phyloP scores from a whole-genome alignment of 2,888 invertebrate species.

The Epistrophella euchroma region DNA sequence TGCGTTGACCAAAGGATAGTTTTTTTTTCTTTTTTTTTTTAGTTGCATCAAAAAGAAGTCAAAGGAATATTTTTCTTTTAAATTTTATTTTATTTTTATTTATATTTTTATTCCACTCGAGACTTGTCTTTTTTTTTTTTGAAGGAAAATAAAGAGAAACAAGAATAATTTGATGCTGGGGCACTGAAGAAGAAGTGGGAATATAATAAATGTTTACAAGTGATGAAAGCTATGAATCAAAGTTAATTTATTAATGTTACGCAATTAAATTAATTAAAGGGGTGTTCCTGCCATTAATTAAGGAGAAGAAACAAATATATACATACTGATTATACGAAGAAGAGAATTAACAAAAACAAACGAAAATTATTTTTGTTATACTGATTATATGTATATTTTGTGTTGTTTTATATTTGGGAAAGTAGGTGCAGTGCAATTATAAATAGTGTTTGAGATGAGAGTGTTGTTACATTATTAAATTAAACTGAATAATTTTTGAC shows the following conservation, averaged over 20 bases:
- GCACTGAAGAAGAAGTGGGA: conserved; percentile 36
- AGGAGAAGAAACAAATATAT: neutral
- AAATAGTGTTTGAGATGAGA: too few relatives aligned
- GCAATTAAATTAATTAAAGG: conserved; percentile 49
- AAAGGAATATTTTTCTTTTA: conserved; percentile 30
- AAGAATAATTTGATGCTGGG: conserved; percentile 54
- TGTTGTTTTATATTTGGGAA: too few relatives aligned
- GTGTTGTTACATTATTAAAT: too few relatives aligned
- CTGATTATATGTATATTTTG: too few relatives aligned
- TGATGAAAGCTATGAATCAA: conserved; percentile 52
- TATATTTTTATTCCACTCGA: conserved; percentile 17
- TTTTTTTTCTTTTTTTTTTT: conserved; percentile 38
- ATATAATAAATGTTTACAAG: conserved; percentile 57
- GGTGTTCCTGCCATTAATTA: conserved; percentile 28
- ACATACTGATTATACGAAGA: too few relatives aligned
- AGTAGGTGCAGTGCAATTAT: too few relatives aligned
- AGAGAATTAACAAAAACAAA: too few relatives aligned
- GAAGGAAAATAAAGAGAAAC: conserved; percentile 3
- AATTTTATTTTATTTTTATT: conserved; percentile 16
- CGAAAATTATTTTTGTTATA: too few relatives aligned
- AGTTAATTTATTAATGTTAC: conserved; percentile 50
- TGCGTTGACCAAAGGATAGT: conserved; percentile 49
- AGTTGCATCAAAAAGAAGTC: conserved; percentile 43
- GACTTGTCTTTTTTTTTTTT: conserved; percentile 43
- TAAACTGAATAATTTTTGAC: too few relatives aligned